Percentiles rank a stretch among this genome's conserved stretches.
Evolutionary conservation across 2,113 vertebrate species (phyloP).

Genomic region (Gadus macrocephalus): DNA sequence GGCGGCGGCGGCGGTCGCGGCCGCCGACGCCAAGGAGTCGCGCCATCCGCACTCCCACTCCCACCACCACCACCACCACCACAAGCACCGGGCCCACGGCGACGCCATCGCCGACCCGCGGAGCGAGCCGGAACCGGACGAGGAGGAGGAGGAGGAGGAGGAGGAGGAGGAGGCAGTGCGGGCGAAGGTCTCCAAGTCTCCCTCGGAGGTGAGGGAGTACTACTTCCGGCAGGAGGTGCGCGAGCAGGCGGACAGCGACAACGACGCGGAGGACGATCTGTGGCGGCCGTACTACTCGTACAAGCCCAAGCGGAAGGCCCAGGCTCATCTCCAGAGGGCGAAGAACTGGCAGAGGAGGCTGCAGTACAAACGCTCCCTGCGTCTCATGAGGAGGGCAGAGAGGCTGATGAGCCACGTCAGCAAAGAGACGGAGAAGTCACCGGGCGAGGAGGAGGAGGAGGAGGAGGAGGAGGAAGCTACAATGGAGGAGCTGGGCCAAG

Average conservation of each 20-base stretch:
- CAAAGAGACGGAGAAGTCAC: constrained; percentile 54
- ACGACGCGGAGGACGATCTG: constrained; percentile 80
- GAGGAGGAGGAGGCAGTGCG: constrained; percentile 31
- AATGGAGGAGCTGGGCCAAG: constrained; percentile 17
- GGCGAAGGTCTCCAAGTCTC: constrained; percentile 55
- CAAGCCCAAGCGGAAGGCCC: constrained; percentile 83
- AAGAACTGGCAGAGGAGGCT: constrained; percentile 78
- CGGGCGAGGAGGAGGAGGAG: constrained; percentile 48
- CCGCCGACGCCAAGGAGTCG: constrained; percentile 56
- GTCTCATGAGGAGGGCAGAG: constrained; percentile 74
- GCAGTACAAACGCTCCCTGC: constrained; percentile 73
- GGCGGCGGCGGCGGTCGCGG: constrained; percentile 23
- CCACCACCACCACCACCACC: constrained; percentile 67
- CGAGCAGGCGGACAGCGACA: constrained; percentile 73
- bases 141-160: constrained; percentile 36
- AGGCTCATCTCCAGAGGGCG: constrained; percentile 71
- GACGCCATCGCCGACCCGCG: constrained; percentile 45
- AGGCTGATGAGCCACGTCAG: constrained; percentile 55
- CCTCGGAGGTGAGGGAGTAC: constrained; percentile 62
- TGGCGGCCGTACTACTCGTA: constrained; percentile 91
- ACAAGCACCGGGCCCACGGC: constrained; percentile 63
- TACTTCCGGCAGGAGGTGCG: constrained; percentile 74
- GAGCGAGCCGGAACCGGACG: constrained; percentile 33
- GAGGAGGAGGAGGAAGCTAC: constrained; percentile 41
- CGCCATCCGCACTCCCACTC: constrained; percentile 64